Conservation (phyloP, 2,888 invertebrate genomes). For the Mythimna albipuncta region DNA sequence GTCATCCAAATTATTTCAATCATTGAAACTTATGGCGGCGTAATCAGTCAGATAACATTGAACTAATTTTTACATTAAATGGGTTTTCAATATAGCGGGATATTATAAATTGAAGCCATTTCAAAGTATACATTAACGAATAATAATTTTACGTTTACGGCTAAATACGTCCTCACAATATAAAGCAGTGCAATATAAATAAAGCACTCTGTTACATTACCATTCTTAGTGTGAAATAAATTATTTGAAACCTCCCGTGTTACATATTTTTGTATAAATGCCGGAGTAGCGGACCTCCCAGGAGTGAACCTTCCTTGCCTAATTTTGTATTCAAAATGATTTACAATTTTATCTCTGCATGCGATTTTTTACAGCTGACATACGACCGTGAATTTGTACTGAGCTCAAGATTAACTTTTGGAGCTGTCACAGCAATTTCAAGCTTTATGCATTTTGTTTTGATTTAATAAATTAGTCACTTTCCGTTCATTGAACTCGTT, state of each 20-base stretch:
- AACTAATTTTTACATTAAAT: background rate
- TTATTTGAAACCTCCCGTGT: constrained; percentile 54
- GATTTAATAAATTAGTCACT: constrained; percentile 2
- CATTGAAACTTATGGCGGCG: background rate
- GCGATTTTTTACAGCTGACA: constrained; percentile 51
- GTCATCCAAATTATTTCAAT: background rate
- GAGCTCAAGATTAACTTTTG: constrained; percentile 28
- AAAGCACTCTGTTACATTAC: constrained; percentile 39
- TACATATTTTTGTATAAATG: constrained; percentile 61
- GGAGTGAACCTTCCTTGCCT: constrained; percentile 57
- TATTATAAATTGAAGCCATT: background rate
- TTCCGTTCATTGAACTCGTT: constrained; percentile 5
- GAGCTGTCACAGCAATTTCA: constrained; percentile 3
- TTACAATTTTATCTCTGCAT: constrained; percentile 58
- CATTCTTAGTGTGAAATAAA: constrained; percentile 51
- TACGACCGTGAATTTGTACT: constrained; percentile 43
- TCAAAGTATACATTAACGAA: background rate
- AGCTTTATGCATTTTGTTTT: constrained; percentile 8
- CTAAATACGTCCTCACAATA: background rate
- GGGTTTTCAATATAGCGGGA: fast-evolving
- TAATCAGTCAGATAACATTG: background rate
- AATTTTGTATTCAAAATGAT: constrained; percentile 64
- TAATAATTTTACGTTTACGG: background rate
- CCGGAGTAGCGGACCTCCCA: constrained; percentile 46
- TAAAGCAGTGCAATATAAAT: constrained; percentile 36